Evolutionary conservation across 2,888 invertebrate genomes (phyloP).

Genomic region (Apomyelois bistriatella): DNA sequence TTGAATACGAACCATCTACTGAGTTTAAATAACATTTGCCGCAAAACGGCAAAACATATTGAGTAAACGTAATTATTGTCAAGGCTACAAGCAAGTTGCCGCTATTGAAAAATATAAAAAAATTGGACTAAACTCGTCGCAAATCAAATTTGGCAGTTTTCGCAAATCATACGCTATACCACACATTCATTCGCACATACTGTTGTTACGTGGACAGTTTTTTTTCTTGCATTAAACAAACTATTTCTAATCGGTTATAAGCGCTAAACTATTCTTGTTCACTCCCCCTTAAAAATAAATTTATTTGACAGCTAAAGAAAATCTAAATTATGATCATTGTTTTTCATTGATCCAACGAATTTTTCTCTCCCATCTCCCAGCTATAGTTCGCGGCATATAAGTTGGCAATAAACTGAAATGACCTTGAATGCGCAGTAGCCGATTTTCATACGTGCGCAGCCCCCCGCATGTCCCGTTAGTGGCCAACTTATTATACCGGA

Average conservation of each 20-base stretch:
- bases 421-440: too few species aligned
- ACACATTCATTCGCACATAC: constrained; percentile 1
- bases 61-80: constrained; percentile 45
- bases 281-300: too few species aligned
- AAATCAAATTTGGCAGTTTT: constrained; percentile 23
- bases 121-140: constrained; percentile 19
- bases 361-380: too few species aligned
- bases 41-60: constrained; percentile 26
- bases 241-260: too few species aligned
- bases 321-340: too few species aligned
- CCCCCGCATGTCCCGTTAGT: too few species aligned
- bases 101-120: constrained; percentile 13
- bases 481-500: too few species aligned
- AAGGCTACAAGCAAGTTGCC: constrained; percentile 31
- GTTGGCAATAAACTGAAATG: too few species aligned
- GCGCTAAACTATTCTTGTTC: not conserved
- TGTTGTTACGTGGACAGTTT: not conserved
- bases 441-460: too few species aligned
- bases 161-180: constrained; percentile 13
- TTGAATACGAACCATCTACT: constrained; percentile 50
- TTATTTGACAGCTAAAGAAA: not conserved
- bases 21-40: constrained; percentile 19
- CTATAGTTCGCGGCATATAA: too few species aligned
- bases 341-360: too few species aligned
- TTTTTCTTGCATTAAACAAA: not conserved